phyloP scores from a whole-genome alignment of 2,888 invertebrate genomes.

The Phoenoteleia sp. region DNA sequence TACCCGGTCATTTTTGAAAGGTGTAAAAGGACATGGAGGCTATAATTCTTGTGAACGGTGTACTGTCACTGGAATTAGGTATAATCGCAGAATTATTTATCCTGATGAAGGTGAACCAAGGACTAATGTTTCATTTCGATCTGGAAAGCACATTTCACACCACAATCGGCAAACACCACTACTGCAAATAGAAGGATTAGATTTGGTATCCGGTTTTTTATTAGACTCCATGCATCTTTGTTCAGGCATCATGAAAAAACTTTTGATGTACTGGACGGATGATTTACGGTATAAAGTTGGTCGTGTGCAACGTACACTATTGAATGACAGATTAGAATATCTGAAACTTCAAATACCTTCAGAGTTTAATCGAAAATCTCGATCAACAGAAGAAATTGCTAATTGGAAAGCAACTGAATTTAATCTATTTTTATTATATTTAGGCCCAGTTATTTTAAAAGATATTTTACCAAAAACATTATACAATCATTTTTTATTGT shows the following conservation, averaged over 20 bases:
- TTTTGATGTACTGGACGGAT: slow-evolving; percentile 25
- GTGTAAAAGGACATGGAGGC: not conserved
- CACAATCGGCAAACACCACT: not conserved
- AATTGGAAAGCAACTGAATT: slow-evolving; percentile 77
- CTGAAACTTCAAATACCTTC: not conserved
- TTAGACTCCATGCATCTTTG: not conserved
- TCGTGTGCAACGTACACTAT: not conserved
- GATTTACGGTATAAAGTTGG: slow-evolving; percentile 8
- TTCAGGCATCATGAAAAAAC: slow-evolving; percentile 28
- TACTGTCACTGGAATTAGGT: not conserved
- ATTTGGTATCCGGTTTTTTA: not conserved
- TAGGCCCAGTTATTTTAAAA: slow-evolving; percentile 75
- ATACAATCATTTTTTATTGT: slow-evolving; percentile 76
- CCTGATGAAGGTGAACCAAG: not conserved
- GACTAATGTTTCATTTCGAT: not conserved
- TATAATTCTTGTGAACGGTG: slow-evolving; percentile 14
- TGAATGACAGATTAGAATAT: slow-evolving; percentile 34
- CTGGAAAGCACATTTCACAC: not conserved
- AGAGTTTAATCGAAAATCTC: slow-evolving; percentile 5
- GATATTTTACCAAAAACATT: slow-evolving; percentile 46
- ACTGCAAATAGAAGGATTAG: not conserved
- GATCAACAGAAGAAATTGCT: slow-evolving; percentile 21
- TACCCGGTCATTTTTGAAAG: not conserved
- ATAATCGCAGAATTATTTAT: not conserved
- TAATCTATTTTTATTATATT: slow-evolving; percentile 74